Evolutionary conservation across 1,140 invertebrate species (phyloP).

Genomic region (Holotrichia oblita): DNA sequence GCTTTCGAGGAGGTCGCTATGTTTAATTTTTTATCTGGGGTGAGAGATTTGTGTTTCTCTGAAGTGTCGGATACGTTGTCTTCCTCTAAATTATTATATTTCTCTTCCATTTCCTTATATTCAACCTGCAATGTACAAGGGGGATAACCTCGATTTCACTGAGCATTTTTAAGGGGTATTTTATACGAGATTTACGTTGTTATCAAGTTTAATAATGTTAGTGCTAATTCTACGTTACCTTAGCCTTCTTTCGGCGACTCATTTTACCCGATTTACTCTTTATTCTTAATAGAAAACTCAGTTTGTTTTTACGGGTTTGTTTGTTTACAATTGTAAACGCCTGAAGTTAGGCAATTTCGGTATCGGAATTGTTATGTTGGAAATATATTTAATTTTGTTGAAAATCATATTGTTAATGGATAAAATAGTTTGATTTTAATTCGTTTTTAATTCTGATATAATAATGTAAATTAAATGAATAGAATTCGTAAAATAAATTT

Average conservation of each 20-base stretch:
- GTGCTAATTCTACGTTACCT: constrained; percentile 61
- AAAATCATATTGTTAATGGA: too few species aligned
- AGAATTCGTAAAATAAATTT: too few species aligned
- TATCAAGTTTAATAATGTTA: not conserved
- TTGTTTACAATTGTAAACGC: constrained; percentile 8
- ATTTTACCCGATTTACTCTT: constrained; percentile 58
- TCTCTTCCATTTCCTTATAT: constrained; percentile 74
- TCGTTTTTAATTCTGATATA: too few species aligned
- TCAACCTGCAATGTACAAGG: constrained; percentile 66
- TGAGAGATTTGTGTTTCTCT: constrained; percentile 69
- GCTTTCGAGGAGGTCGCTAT: constrained; percentile 59
- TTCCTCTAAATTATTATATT: constrained; percentile 70
- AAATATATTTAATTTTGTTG: too few species aligned
- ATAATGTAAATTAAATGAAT: too few species aligned
- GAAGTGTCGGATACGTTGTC: constrained; percentile 71
- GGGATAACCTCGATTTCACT: not conserved
- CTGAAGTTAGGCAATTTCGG: not conserved
- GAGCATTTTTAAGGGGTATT: not conserved
- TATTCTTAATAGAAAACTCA: constrained; percentile 9
- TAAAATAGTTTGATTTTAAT: too few species aligned
- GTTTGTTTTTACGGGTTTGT: not conserved
- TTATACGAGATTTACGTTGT: not conserved
- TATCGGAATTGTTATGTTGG: too few species aligned
- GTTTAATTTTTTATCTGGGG: constrained; percentile 60
- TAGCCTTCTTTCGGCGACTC: constrained; percentile 73